Evolutionary conservation across 2,888 invertebrate species (phyloP).

Genomic region (Amphipoea oculea): DNA sequence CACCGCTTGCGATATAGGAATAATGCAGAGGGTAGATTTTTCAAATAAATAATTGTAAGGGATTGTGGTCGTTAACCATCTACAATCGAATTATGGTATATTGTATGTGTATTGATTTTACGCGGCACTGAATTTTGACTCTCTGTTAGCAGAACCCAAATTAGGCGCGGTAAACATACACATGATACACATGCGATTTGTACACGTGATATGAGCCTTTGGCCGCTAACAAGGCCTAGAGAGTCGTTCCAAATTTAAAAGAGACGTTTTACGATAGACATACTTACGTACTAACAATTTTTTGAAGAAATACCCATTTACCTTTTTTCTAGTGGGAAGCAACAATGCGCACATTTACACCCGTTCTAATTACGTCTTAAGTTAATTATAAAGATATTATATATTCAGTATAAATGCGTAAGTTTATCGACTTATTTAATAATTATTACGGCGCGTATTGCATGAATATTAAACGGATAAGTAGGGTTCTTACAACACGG

Average conservation of each 20-base stretch:
- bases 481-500: slow-evolving; percentile 33
- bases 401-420: slow-evolving; percentile 51
- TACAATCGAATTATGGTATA: slow-evolving; percentile 80
- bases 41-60: slow-evolving; percentile 84
- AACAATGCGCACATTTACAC: slow-evolving; percentile 42
- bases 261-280: background rate
- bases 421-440: slow-evolving; percentile 58
- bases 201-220: slow-evolving; percentile 5
- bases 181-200: background rate
- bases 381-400: slow-evolving; percentile 41
- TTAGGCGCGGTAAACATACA: slow-evolving; percentile 11
- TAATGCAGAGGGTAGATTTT: slow-evolving; percentile 83
- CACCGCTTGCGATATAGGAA: slow-evolving; percentile 57
- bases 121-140: slow-evolving; percentile 46
- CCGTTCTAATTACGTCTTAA: slow-evolving; percentile 50
- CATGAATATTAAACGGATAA: slow-evolving; percentile 60
- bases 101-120: slow-evolving; percentile 76
- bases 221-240: background rate
- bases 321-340: slow-evolving; percentile 12
- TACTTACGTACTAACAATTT: background rate
- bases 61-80: slow-evolving; percentile 83
- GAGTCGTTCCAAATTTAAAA: slow-evolving; percentile 17
- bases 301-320: background rate
- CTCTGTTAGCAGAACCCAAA: slow-evolving; percentile 10
- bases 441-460: slow-evolving; percentile 50